phyloP scores from a whole-genome alignment of 2,888 invertebrate species.

The Scaptomyza caliginosa region DNA sequence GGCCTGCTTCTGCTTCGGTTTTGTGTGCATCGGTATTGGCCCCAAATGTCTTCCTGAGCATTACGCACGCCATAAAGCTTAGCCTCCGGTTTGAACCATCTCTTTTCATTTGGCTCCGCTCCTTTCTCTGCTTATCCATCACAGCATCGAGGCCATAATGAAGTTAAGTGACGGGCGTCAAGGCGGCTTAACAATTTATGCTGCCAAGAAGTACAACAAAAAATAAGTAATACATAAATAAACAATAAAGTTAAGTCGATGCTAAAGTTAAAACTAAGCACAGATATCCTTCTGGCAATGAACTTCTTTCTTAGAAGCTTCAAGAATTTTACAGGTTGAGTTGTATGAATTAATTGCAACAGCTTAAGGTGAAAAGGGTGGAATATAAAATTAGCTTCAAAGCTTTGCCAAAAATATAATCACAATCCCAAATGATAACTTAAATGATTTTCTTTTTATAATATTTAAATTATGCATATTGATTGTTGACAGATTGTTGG shows the following conservation, averaged over 20 bases:
- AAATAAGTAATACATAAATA: constrained; percentile 54
- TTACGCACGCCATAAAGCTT: constrained; percentile 81
- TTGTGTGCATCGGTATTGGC: constrained; percentile 23
- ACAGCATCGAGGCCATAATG: constrained; percentile 63
- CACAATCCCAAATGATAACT: background rate
- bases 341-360: constrained; percentile 15
- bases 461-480: background rate
- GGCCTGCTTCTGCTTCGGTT: constrained; percentile 5
- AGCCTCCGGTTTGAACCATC: constrained; percentile 43
- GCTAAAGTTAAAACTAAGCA: constrained; percentile 1
- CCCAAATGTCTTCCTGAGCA: constrained; percentile 57
- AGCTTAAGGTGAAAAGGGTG: constrained; percentile 9
- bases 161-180: constrained; percentile 74
- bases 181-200: constrained; percentile 70
- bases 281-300: background rate
- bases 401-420: background rate
- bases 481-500: background rate
- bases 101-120: constrained; percentile 1
- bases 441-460: background rate
- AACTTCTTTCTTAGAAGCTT: constrained; percentile 7
- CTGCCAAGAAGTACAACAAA: constrained; percentile 30
- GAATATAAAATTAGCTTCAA: background rate
- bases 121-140: constrained; percentile 18
- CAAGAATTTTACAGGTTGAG: constrained; percentile 16
- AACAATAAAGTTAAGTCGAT: constrained; percentile 63